A percentile compares a stretch with the other conserved stretches of the same genome.
phyloP scores from a whole-genome alignment of 2,888 invertebrate species.

The Parnassius orleans region DNA sequence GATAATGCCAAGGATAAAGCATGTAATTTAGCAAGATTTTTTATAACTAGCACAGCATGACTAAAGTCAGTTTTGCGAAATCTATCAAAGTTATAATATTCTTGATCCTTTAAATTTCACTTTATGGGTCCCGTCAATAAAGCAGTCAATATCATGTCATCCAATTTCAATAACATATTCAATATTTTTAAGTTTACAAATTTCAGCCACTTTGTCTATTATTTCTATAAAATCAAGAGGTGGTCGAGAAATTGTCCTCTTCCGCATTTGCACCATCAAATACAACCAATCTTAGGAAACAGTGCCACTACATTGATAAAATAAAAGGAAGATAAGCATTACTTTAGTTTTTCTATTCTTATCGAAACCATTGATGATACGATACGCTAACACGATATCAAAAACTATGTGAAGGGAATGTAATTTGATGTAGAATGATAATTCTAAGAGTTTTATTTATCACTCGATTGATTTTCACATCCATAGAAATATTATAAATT shows the following conservation, averaged over 20 bases:
- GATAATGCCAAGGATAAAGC: constrained; percentile 55
- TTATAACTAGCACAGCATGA: constrained; percentile 51
- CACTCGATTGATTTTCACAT: neutral
- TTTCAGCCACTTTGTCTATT: constrained; percentile 49
- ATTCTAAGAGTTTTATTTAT: constrained; percentile 6
- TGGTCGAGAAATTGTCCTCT: constrained; percentile 53
- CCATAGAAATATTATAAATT: no score
- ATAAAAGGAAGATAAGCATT: neutral
- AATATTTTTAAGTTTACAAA: constrained; percentile 42
- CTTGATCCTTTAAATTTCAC: constrained; percentile 47
- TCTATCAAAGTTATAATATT: constrained; percentile 45
- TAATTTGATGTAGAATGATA: constrained; percentile 3
- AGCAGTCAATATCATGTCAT: constrained; percentile 54
- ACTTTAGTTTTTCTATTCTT: constrained; percentile 11
- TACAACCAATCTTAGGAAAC: constrained; percentile 22
- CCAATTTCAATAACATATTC: constrained; percentile 46
- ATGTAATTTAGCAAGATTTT: constrained; percentile 61
- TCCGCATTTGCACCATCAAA: constrained; percentile 46
- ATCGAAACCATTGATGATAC: constrained; percentile 9
- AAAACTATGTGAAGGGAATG: constrained; percentile 15
- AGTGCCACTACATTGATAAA: constrained; percentile 31
- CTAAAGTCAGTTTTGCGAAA: constrained; percentile 45
- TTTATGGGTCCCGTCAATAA: constrained; percentile 46
- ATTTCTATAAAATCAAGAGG: constrained; percentile 51
- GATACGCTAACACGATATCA: constrained; percentile 25